A percentile compares a stretch with the other conserved stretches of the same genome.
These are phyloP conservation scores for Cyphomyrmex costatus DNA, from an alignment of 1,140 invertebrate genomes.

Conservation along the genomic window DNA sequence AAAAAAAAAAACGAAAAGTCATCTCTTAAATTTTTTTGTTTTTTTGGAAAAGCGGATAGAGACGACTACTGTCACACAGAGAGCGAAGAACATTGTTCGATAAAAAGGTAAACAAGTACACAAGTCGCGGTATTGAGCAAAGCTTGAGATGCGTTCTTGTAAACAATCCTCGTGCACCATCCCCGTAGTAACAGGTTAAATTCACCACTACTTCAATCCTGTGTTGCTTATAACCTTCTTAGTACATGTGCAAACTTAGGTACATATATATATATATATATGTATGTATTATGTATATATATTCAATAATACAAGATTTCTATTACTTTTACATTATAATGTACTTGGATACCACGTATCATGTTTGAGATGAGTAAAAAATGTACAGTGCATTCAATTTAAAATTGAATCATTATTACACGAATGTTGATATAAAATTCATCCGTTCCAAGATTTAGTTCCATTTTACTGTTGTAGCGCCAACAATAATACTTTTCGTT, in stretches of 20 bases:
- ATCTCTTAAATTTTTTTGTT: conserved; percentile 28
- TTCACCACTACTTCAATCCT: conserved; percentile 6
- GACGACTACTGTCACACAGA: conserved; percentile 17
- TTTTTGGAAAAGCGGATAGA: not conserved
- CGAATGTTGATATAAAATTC: conserved; percentile 7
- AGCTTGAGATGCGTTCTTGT: conserved; percentile 19
- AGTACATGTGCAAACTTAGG: not conserved
- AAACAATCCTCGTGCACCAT: conserved; percentile 24
- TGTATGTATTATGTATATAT: no score
- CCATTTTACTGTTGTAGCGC: not conserved
- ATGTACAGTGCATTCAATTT: not conserved
- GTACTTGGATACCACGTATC: not conserved
- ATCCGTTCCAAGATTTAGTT: not conserved
- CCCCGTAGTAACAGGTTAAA: conserved; percentile 9
- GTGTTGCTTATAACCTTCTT: conserved; percentile 27
- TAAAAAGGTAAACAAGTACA: conserved; percentile 43
- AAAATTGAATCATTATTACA: not conserved
- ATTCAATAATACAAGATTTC: conserved; percentile 5
- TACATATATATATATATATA: no score
- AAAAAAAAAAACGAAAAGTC: not conserved
- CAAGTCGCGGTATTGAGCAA: not conserved
- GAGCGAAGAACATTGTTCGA: conserved; percentile 36
- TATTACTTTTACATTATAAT: not conserved
- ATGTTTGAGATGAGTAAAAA: not conserved
- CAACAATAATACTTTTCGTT: conserved; percentile 1